Percentiles rank a stretch among this genome's conserved stretches.
Evolutionary conservation across 2,113 vertebrate genomes (phyloP).

Genomic region (Hystrix cristata): DNA sequence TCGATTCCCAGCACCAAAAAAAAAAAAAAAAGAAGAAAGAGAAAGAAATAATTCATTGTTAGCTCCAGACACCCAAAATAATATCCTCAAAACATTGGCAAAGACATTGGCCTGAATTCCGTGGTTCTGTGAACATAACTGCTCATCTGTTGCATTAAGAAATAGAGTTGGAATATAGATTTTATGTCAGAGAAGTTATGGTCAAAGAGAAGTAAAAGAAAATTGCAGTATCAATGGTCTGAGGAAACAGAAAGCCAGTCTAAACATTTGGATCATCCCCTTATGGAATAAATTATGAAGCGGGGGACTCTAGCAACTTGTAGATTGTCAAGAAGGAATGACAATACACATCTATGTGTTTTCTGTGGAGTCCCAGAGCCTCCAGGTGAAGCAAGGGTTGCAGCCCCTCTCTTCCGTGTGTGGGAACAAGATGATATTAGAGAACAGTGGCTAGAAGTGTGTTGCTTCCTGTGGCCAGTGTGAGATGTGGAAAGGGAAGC

Average conservation of each 20-base stretch:
- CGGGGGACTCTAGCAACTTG: not conserved
- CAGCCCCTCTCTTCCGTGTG: not conserved
- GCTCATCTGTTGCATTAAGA: not conserved
- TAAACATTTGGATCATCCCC: not conserved
- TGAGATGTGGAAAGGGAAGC: not conserved
- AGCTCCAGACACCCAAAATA: not conserved
- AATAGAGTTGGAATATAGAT: not conserved
- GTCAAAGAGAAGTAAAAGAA: not conserved
- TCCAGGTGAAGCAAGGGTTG: accelerated
- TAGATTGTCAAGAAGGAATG: not conserved
- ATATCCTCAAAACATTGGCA: constrained; percentile 5
- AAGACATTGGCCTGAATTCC: not conserved
- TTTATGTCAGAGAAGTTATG: not conserved
- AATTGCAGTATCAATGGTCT: not conserved
- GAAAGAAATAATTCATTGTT: constrained; percentile 38
- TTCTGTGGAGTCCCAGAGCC: not conserved
- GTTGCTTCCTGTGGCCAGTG: not conserved
- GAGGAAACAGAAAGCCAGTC: not conserved
- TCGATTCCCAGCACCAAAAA: too few relatives aligned
- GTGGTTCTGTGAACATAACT: not conserved
- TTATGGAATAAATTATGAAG: not conserved
- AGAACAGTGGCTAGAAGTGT: not conserved
- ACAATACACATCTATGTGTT: not conserved
- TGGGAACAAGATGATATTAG: not conserved
- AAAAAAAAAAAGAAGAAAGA: not conserved